Conservation (phyloP, 2,113 vertebrate species). For the Alosa alosa region DNA sequence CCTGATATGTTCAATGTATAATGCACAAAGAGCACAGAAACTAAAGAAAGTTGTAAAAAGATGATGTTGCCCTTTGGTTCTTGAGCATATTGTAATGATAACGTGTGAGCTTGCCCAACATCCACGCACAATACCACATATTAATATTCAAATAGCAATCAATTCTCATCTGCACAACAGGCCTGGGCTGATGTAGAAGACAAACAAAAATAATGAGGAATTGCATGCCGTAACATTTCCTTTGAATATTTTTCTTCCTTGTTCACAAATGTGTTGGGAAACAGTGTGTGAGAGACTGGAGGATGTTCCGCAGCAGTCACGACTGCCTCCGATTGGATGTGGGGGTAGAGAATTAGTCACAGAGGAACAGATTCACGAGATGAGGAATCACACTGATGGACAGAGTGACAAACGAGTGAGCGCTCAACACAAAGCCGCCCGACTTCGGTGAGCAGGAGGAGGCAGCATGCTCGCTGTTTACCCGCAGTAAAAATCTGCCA, state of each 20-base stretch:
- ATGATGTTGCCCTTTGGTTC: background rate
- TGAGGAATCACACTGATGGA: conserved; percentile 40
- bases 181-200: background rate
- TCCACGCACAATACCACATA: background rate
- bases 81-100: background rate
- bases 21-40: background rate
- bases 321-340: conserved; percentile 46
- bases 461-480: conserved; percentile 19
- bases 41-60: background rate
- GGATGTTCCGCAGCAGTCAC: conserved; percentile 25
- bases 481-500: conserved; percentile 24
- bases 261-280: background rate
- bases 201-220: conserved; percentile 30
- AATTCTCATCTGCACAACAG: background rate
- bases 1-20: background rate
- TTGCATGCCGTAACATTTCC: background rate
- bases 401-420: conserved; percentile 50
- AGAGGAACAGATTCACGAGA: conserved; percentile 47
- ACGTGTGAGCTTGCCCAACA: background rate
- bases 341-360: conserved; percentile 59
- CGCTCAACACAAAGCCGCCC: conserved; percentile 39
- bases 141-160: background rate
- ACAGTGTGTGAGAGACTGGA: conserved; percentile 2
- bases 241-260: background rate
- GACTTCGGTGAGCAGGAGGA: conserved; percentile 33